These are phyloP conservation scores for Tympanuchus pallidicinctus DNA, from an alignment of 2,113 vertebrate genomes.

Conservation along the genomic window DNA sequence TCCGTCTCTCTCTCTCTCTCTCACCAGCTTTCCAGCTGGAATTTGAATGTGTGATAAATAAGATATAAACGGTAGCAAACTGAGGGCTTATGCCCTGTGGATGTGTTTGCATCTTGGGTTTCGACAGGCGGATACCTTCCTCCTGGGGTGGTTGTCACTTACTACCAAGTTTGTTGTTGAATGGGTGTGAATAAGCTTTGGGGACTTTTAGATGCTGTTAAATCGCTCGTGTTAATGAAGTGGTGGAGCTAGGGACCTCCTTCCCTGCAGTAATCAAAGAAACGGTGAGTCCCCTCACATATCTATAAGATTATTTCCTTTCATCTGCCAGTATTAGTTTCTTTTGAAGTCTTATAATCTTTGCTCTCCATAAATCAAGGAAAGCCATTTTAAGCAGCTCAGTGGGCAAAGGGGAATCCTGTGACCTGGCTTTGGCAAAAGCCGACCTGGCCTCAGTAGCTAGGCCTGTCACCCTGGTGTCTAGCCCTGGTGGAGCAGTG, in stretches of 20 bases:
- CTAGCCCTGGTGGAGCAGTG: background rate
- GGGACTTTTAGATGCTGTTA: conserved; percentile 76
- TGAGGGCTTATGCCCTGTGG: conserved; percentile 72
- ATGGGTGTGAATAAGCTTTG: conserved; percentile 72
- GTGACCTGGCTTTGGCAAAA: background rate
- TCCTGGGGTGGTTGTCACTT: conserved; percentile 78
- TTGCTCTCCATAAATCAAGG: conserved; percentile 71
- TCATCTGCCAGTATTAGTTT: conserved; percentile 72
- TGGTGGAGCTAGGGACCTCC: conserved; percentile 80
- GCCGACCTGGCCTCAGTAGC: background rate
- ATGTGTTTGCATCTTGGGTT: conserved; percentile 78
- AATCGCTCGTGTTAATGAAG: conserved; percentile 84
- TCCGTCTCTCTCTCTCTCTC: conserved; percentile 41
- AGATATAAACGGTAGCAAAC: conserved; percentile 72
- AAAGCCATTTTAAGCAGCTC: conserved; percentile 76
- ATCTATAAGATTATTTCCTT: conserved; percentile 79
- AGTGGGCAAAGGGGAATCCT: conserved; percentile 46
- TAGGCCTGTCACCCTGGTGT: conserved; percentile 6
- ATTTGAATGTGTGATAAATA: conserved; percentile 78
- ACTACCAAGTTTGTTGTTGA: conserved; percentile 74
- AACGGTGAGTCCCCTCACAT: conserved; percentile 78
- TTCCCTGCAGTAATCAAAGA: conserved; percentile 69
- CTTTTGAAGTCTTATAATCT: conserved; percentile 82
- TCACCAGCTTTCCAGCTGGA: conserved; percentile 59
- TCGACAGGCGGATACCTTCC: conserved; percentile 73